Evolutionary conservation across 2,888 invertebrate species (phyloP).

Genomic region (Nineta flava): DNA sequence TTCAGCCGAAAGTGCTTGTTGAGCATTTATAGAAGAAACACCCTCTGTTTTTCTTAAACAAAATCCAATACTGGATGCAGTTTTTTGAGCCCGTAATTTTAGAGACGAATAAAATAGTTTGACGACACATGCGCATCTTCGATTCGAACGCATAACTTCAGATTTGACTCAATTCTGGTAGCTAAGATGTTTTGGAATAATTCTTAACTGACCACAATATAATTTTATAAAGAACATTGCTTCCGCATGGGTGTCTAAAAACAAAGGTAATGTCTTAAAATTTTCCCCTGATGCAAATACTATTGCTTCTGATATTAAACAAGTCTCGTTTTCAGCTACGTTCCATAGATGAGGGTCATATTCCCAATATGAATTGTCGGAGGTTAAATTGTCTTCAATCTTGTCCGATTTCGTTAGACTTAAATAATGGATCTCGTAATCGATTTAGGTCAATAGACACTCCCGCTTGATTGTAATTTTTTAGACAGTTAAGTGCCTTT

Average conservation of each 20-base stretch:
- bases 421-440: not conserved
- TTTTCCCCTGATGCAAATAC: not conserved
- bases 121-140: not conserved
- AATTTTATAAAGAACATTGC: not conserved
- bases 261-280: not conserved
- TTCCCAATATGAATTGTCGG: not conserved
- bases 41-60: not conserved
- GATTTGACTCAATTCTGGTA: not conserved
- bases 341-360: not conserved
- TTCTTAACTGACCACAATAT: no score
- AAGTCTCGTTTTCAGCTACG: not conserved
- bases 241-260: not conserved
- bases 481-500: not conserved
- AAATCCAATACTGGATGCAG: not conserved
- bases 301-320: not conserved
- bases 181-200: not conserved
- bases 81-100: no score
- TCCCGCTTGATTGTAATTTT: not conserved
- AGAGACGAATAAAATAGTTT: no score
- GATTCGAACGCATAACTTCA: not conserved
- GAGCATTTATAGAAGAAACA: not conserved
- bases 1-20: not conserved
- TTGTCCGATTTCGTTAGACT: no score
- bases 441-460: not conserved
- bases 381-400: not conserved